phyloP scores from a whole-genome alignment of 2,888 invertebrate species.

The Drosophila pegasa region DNA sequence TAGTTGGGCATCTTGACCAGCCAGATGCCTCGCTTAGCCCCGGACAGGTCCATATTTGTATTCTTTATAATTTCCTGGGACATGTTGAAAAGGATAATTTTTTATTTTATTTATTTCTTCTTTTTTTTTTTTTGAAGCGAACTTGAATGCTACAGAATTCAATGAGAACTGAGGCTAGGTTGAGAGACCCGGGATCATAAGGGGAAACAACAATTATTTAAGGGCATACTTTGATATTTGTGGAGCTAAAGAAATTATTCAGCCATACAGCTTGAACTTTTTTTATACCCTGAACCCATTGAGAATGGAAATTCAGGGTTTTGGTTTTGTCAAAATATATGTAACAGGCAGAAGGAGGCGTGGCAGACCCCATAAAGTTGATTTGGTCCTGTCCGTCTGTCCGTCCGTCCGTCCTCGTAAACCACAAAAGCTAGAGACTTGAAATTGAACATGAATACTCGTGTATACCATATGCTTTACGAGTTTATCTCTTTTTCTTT shows the following conservation, averaged over 20 bases:
- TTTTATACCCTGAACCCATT: too few species aligned
- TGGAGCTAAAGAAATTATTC: background rate
- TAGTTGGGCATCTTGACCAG: conserved; percentile 42
- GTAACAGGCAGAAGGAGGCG: too few species aligned
- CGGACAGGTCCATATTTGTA: conserved; percentile 17
- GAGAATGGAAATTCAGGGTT: too few species aligned
- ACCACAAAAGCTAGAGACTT: too few species aligned
- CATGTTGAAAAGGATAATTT: conserved; percentile 16
- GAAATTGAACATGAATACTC: too few species aligned
- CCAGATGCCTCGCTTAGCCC: conserved; percentile 12
- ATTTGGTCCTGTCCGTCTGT: too few species aligned
- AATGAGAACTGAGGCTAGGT: background rate
- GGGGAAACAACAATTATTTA: background rate
- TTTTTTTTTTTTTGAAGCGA: background rate
- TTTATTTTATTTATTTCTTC: too few species aligned
- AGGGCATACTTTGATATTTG: conserved; percentile 1
- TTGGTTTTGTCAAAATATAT: too few species aligned
- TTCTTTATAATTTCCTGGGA: conserved; percentile 7
- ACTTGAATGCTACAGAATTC: background rate
- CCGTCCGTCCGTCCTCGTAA: too few species aligned
- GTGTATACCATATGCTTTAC: too few species aligned
- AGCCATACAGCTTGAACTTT: background rate
- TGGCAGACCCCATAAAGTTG: too few species aligned
- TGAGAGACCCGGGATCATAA: background rate
- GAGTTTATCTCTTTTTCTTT: too few species aligned